Evolutionary conservation across 2,888 invertebrate genomes (phyloP).

Genomic region (Cephus rjabovi): DNA sequence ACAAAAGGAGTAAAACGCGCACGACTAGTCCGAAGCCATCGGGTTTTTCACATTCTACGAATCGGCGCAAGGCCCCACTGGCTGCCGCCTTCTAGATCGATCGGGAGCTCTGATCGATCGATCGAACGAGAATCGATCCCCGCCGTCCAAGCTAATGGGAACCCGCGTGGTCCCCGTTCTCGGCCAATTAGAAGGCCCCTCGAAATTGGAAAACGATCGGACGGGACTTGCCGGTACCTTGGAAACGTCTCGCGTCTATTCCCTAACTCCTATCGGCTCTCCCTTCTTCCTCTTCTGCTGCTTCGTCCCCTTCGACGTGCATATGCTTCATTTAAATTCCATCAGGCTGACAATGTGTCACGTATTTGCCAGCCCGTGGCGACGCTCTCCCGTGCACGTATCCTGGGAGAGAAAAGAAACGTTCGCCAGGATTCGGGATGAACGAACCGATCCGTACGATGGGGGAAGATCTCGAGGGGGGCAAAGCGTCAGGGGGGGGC

Average conservation of each 20-base stretch:
- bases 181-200: background rate
- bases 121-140: background rate
- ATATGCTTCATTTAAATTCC: conserved; percentile 3
- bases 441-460: background rate
- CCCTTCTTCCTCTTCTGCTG: background rate
- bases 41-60: background rate
- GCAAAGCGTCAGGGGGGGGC: too few species aligned
- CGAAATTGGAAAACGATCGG: background rate
- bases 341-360: conserved; percentile 3
- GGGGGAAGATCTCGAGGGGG: too few species aligned
- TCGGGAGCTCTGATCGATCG: background rate
- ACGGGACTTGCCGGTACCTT: background rate
- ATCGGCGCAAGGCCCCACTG: background rate
- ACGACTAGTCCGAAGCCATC: conserved; percentile 1
- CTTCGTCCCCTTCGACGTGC: background rate
- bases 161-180: background rate
- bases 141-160: background rate
- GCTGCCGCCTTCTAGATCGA: background rate
- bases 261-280: background rate
- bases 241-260: background rate
- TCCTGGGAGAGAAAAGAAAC: background rate
- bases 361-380: background rate
- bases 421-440: background rate
- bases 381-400: background rate
- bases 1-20: background rate